Percentiles rank a stretch among this genome's conserved stretches.
Conservation (phyloP, 2,797 vertebrate genomes). For the Sphenopsis melanotis region DNA sequence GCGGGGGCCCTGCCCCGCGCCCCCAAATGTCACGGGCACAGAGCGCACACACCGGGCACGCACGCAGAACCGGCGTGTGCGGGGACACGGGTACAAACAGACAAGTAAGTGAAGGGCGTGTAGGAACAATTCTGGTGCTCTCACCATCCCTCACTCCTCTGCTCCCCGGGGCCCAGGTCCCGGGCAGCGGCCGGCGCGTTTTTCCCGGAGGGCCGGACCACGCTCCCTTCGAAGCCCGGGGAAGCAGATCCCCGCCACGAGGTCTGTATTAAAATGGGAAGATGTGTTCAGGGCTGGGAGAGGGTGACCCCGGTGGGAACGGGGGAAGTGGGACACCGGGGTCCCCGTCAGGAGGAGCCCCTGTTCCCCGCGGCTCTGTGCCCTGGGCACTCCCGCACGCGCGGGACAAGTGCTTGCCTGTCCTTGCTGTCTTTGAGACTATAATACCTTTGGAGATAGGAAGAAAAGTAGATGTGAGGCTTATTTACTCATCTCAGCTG, state of each 20-base stretch:
- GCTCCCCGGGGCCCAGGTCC: neutral
- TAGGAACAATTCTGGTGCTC: neutral
- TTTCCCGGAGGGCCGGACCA: neutral
- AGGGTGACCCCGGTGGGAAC: neutral
- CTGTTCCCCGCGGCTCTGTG: neutral
- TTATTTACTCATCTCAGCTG: neutral
- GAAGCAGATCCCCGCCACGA: neutral
- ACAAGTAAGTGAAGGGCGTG: neutral
- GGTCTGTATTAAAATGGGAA: neutral
- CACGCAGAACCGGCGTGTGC: rapidly evolving
- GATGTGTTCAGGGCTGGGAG: neutral
- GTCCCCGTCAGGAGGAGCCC: neutral
- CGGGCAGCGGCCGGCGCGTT: neutral
- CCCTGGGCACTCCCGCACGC: neutral
- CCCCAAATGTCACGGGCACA: neutral
- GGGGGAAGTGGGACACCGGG: too few species aligned
- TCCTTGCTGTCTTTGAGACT: neutral
- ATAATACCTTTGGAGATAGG: neutral
- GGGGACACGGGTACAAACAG: neutral
- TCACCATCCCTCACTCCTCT: too few species aligned
- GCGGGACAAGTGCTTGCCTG: neutral
- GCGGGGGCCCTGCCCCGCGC: neutral
- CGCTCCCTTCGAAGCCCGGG: neutral
- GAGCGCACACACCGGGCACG: neutral
- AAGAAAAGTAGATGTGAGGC: neutral